Evolutionary conservation across 35 echinoderm and acorn worm genomes (phyloP), one percentile per base, ranked within the genome.

Genomic region (Eucidaris tribuloides): DNA sequence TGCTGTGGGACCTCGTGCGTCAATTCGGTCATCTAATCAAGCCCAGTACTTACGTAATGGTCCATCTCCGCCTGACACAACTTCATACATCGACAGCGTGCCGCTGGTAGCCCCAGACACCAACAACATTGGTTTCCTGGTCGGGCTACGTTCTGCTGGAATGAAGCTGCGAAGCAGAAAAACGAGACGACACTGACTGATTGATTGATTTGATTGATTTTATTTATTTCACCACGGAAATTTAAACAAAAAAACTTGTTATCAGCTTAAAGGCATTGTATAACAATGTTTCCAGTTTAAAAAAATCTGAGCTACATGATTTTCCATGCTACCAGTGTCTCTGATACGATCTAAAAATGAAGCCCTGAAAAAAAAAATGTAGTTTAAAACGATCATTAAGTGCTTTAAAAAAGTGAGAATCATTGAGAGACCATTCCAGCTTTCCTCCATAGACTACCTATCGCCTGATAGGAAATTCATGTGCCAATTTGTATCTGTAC

Each of bases 41-140:
- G n/a, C n/a, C n/a, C n/a, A n/a, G n/a, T n/a, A n/a, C n/a, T n/a
- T n/a, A n/a, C n/a, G n/a, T n/a, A n/a, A n/a, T n/a, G n/a, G n/a
- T n/a, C n/a, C 48, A 52, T 52, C 48, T 52, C 9, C n/a, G 9
- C 9, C 9, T 52, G 48, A 52, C 48, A 11, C n/a, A 9, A 92
- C 78, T 34, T 92, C 77, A 40, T 92, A 92, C 14, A 92, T 25
- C 0, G 89, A 70, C 6, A 92, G 5, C 4, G 89, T 86, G 42
- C 89, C 89, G 45, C 89, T 92, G 4, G 80, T 64, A 0, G 89
- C 42, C 52, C 89, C 79, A 17, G 83, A 57, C 22, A 92, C 89
- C 14, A 92, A 36, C 14, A 92, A 63, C 15, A 81, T 18, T 31
- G 82, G 77, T 31, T 5, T 86, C 7, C 36, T 37, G 1, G 42